These are phyloP conservation scores for Accipiter cooperii DNA, from an alignment of 2,113 vertebrate species.

Conservation along the genomic window DNA sequence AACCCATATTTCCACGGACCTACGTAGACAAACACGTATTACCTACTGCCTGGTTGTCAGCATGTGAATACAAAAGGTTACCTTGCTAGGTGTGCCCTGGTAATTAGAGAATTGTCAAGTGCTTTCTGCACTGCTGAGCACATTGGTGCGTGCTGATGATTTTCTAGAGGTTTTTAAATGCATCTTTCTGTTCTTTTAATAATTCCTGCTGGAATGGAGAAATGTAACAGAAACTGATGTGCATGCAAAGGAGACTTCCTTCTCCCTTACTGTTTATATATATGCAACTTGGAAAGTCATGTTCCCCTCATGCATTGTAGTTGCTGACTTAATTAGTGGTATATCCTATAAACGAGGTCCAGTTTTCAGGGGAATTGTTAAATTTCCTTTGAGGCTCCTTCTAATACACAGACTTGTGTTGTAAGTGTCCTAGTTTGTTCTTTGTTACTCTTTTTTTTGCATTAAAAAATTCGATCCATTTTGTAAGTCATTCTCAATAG, in stretches of 20 bases:
- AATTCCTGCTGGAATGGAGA: neutral
- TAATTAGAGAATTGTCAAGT: neutral
- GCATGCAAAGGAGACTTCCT: neutral
- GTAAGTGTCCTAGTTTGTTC: neutral
- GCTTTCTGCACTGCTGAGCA: neutral
- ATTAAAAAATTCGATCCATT: neutral
- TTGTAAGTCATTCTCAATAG: neutral
- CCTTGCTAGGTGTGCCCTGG: neutral
- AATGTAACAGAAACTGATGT: neutral
- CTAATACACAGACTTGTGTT: neutral
- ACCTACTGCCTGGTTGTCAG: neutral
- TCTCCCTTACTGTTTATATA: conserved; percentile 16
- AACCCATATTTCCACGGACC: neutral
- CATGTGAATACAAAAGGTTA: neutral
- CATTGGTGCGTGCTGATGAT: neutral
- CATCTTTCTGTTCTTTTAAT: neutral
- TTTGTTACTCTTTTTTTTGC: neutral
- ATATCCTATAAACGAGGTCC: neutral
- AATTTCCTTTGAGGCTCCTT: neutral
- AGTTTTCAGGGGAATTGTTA: neutral
- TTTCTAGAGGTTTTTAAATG: neutral
- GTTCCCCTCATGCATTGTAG: neutral
- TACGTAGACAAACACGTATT: neutral
- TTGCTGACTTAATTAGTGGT: conserved; percentile 38
- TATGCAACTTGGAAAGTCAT: neutral